Evolutionary conservation across 2,113 vertebrate species (phyloP).

Genomic region (Suricata suricatta): DNA sequence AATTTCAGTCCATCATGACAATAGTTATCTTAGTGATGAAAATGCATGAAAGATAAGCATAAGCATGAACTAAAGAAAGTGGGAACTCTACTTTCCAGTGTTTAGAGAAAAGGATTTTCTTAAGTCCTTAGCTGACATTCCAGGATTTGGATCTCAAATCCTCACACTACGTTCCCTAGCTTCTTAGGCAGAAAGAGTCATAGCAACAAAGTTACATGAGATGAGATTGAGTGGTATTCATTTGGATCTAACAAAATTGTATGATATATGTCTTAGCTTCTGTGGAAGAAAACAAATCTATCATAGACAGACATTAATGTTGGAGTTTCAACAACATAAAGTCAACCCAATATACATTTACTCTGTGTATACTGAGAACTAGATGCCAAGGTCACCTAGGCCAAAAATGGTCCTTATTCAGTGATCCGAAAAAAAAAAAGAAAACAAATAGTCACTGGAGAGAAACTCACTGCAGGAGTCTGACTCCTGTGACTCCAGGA

Average conservation of each 20-base stretch:
- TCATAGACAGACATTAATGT: neutral
- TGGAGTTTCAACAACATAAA: neutral
- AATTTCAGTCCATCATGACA: slow-evolving; percentile 64
- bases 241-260: neutral
- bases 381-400: neutral
- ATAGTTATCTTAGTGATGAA: slow-evolving; percentile 56
- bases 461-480: neutral
- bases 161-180: neutral
- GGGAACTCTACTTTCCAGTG: neutral
- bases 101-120: neutral
- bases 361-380: neutral
- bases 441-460: neutral
- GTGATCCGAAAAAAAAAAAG: neutral
- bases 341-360: neutral
- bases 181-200: neutral
- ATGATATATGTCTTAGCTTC: neutral
- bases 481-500: neutral
- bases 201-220: neutral
- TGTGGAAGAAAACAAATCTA: neutral
- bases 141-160: neutral
- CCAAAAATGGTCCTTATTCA: neutral
- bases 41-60: slow-evolving; percentile 57
- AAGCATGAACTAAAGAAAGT: slow-evolving; percentile 58
- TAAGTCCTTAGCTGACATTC: neutral
- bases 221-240: neutral